Base-by-base conservation (phyloP, 2,888 invertebrate genomes). In the Bombylius major region DNA sequence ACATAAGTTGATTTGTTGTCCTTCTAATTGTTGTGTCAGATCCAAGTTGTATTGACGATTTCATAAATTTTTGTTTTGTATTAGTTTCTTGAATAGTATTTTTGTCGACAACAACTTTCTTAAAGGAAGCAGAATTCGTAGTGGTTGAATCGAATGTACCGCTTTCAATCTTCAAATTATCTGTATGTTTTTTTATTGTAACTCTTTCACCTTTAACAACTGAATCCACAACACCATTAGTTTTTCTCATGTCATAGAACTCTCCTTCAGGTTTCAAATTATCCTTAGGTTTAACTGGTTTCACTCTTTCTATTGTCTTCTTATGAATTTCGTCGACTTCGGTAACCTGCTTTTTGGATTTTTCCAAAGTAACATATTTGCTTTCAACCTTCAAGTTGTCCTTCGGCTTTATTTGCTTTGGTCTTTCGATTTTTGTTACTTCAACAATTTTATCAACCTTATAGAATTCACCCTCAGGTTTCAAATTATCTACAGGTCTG, bases 151-250 rank as follows among this genome's bases (percentile, higher is more conserved):
- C 79, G 70, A 78, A 78, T 49, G 73, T 75, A 5, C 75, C 79
- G 53, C 67, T 76, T 51, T 76, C 78, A 54, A 79, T 65, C 58
- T 70, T 75, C 5, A 80, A 62, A 66, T 84, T 82, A 62, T 83
- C 82, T 9, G 69, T 53, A 62, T 69, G 63, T 65, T 68, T 63
- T 72, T 77, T 62, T 77, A 78, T 64, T 76, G 78, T 53, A 9
- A 78, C 76, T 60, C 79, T 75, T 66, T 82, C 80, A 14, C 79
- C 80, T 64, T 77, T 79, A 1, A 75, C 76, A 34, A 75, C 71
- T 59, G 71, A 79, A 71, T 85, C 85, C 69, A 85, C 79, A 66
- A 79, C 80, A 13, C 81, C 71, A 70, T 86, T 84, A 67, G 87
- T 87, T 65, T 83, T 79, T 51, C 79, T 82, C 63, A 74, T 78